Evolutionary conservation across 2,888 invertebrate genomes (phyloP), one percentile per base, ranked within the genome.

Genomic region (Autographa pulchrina): DNA sequence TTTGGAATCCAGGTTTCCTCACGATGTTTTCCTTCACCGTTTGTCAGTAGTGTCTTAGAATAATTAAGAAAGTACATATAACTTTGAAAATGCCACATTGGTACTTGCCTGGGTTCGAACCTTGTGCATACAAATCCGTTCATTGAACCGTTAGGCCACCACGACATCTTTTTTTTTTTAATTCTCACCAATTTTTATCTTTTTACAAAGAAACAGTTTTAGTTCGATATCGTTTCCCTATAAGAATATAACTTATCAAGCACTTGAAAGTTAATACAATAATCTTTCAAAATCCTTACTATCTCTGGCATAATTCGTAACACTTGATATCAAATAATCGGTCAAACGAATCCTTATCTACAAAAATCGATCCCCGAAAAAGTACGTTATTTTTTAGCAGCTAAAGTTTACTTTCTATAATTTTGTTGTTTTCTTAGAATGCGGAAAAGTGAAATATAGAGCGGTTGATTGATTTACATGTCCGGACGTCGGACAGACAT

Each of bases 401-500:
- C 68, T 59, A 70, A 68, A 31, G 7, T 64, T 25, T 69, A 66
- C 62, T 74, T 69, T 66, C 31, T 56, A 31, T 25, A 5, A 14
- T 7, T 31, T n/a, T 16, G 7, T 13, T 6, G 25, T 7, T 56
- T 62, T 63, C n/a, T 14, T 8, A 61, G 67, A 78, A 83, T 69
- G 81, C 82, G 84, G 81, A 81, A 81, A 80, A 20, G 52, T 62
- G 16, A 65, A 70, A 81, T 72, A 69, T 13, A 48, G 71, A 65
- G 0, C 74, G 58, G 48, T 61, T 41, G 74, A 62, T 69, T 73
- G 64, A 70, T 83, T 78, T 74, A 68, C 75, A 67, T 62, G 59
- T 70, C 70, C 70, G 69, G 20, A 35, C 18, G 62, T 70, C 62
- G 41, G 66, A 56, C 25, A 18, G 73, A 43, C 41, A 56, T 41